Percentiles rank a stretch among this genome's conserved stretches.
Conservation (phyloP, 1,140 invertebrate species). For the Nasonia longicornis region DNA sequence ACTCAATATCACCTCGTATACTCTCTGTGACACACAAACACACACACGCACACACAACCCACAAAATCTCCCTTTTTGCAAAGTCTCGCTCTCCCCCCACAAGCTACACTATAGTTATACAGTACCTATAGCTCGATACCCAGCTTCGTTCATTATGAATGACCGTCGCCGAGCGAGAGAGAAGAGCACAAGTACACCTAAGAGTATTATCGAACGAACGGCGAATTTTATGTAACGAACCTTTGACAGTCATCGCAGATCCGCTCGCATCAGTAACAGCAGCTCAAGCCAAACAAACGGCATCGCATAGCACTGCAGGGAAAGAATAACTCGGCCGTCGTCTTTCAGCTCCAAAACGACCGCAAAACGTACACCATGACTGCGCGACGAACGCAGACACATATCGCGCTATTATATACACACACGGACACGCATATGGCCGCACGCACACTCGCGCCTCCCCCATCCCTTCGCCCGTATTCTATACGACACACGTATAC, state of each 20-base stretch:
- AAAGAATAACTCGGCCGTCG: neutral
- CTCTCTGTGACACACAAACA: too few species aligned
- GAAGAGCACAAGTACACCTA: neutral
- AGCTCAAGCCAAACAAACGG: neutral
- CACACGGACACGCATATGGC: neutral
- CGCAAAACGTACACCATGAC: neutral
- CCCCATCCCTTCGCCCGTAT: neutral
- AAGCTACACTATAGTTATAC: too few species aligned
- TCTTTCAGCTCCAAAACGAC: neutral
- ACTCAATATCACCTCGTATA: too few species aligned
- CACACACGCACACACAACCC: too few species aligned
- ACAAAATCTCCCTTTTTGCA: too few species aligned
- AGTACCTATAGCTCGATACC: neutral
- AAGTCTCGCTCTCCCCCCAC: too few species aligned
- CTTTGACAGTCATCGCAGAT: neutral
- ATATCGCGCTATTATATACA: too few species aligned
- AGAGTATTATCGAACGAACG: constrained; percentile 3
- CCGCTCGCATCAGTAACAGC: neutral
- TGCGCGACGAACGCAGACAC: too few species aligned
- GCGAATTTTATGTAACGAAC: constrained; percentile 14
- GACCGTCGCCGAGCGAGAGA: neutral
- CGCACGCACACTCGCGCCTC: neutral
- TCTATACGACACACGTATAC: neutral
- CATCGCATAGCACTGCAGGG: neutral
- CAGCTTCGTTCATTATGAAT: neutral